These are phyloP conservation scores for Meliscaeva auricollis DNA, from an alignment of 2,888 invertebrate genomes.

Conservation along the genomic window DNA sequence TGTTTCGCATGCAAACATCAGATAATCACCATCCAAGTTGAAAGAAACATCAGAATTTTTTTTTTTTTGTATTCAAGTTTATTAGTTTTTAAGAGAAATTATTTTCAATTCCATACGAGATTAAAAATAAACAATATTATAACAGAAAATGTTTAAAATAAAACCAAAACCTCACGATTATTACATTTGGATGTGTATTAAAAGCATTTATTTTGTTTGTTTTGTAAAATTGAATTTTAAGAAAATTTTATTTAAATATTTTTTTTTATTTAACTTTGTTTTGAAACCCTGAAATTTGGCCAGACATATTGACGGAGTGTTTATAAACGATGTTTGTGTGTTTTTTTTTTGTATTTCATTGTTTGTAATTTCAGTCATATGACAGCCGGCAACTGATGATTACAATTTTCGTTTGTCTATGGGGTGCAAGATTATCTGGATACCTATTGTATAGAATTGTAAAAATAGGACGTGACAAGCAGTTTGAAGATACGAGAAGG, in stretches of 20 bases:
- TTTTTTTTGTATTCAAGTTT: conserved; percentile 19
- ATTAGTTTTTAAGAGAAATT: conserved; percentile 58
- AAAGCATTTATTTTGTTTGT: background rate
- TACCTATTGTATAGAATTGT: conserved; percentile 95
- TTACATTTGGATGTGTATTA: conserved; percentile 29
- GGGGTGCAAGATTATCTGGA: conserved; percentile 94
- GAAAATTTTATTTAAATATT: conserved; percentile 7
- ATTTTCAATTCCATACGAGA: conserved; percentile 42
- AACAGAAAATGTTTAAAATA: conserved; percentile 40
- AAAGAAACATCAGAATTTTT: conserved; percentile 15
- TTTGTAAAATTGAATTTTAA: conserved; percentile 20
- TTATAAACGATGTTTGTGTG: conserved; percentile 3
- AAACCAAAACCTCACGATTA: conserved; percentile 40
- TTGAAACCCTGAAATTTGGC: background rate
- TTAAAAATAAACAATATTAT: conserved; percentile 65
- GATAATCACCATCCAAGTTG: conserved; percentile 24
- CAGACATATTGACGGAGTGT: conserved; percentile 30
- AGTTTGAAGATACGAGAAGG: conserved; percentile 94
- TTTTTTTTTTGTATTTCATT: conserved; percentile 25
- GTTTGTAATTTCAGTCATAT: conserved; percentile 86
- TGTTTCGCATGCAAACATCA: conserved; percentile 9
- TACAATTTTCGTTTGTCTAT: conserved; percentile 93
- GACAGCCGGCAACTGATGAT: conserved; percentile 96
- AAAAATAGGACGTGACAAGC: conserved; percentile 95
- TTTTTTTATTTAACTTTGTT: conserved; percentile 6